Conservation (phyloP, 1,140 invertebrate genomes). For the Papilio dardanus region DNA sequence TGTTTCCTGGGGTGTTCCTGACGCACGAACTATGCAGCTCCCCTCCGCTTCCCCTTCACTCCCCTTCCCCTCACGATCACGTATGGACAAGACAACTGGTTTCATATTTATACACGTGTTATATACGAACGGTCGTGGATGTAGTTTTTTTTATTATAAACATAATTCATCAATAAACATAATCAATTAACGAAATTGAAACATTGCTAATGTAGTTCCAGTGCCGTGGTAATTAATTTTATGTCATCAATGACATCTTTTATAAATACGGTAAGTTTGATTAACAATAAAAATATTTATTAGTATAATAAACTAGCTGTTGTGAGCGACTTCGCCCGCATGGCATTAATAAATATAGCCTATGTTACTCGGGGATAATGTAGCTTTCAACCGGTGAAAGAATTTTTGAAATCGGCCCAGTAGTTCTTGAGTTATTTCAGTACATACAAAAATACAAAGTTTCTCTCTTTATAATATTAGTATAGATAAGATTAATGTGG, state of each 20-base stretch:
- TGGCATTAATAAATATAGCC: too few species aligned
- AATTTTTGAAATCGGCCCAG: too few species aligned
- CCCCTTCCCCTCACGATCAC: constrained; percentile 53
- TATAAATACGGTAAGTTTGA: constrained; percentile 28
- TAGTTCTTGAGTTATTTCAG: too few species aligned
- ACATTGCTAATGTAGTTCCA: constrained; percentile 28
- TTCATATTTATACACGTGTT: constrained; percentile 73
- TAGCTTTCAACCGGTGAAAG: too few species aligned
- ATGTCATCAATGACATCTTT: constrained; percentile 6
- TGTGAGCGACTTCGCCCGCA: too few species aligned
- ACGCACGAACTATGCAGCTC: constrained; percentile 42
- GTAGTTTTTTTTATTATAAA: constrained; percentile 50
- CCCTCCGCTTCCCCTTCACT: constrained; percentile 58
- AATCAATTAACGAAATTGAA: constrained; percentile 26
- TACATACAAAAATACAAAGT: too few species aligned
- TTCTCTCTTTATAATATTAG: too few species aligned
- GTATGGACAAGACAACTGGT: constrained; percentile 55
- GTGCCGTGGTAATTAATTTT: background rate
- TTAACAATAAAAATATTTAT: background rate
- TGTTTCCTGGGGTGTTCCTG: constrained; percentile 68
- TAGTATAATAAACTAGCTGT: too few species aligned
- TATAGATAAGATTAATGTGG: too few species aligned
- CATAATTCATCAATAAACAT: too few species aligned
- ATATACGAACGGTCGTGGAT: constrained; percentile 63
- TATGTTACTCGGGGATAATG: too few species aligned